A percentile compares a stretch with the other conserved stretches of the same genome.
Conservation (phyloP, 2,888 invertebrate species). For the Cremastinae sp. region DNA sequence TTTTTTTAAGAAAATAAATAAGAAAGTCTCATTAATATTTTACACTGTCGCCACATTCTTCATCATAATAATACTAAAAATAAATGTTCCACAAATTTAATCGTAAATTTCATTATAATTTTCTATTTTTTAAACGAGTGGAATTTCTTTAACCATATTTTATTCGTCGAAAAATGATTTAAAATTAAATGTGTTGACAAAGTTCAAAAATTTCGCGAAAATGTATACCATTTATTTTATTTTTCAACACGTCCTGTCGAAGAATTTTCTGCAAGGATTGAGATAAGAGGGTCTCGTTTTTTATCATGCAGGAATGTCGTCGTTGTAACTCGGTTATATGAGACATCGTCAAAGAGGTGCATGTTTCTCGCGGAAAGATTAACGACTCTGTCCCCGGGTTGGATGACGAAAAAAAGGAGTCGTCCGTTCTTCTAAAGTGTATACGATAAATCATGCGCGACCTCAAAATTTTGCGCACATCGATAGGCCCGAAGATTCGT, state of each 20-base stretch:
- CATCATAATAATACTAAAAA: too few species aligned
- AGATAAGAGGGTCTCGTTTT: constrained; percentile 39
- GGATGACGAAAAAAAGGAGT: constrained; percentile 14
- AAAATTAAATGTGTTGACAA: constrained; percentile 35
- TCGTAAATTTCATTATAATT: too few species aligned
- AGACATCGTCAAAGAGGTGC: constrained; percentile 16
- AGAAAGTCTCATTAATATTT: too few species aligned
- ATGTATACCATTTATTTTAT: neutral
- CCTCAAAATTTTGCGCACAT: constrained; percentile 57
- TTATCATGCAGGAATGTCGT: constrained; percentile 8
- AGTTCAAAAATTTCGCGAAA: neutral
- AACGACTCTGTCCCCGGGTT: constrained; percentile 39
- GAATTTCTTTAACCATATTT: too few species aligned
- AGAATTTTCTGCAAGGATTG: constrained; percentile 28
- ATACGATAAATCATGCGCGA: constrained; percentile 73
- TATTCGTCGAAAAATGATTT: too few species aligned
- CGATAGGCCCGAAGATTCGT: constrained; percentile 46
- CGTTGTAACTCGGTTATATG: constrained; percentile 25
- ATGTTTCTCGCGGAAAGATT: constrained; percentile 44
- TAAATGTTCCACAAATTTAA: too few species aligned
- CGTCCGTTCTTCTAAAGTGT: constrained; percentile 61
- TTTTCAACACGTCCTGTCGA: neutral
- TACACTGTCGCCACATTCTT: too few species aligned
- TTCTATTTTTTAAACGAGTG: too few species aligned
- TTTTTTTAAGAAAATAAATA: too few species aligned